Evolutionary conservation across 2,797 vertebrate species (phyloP).

Genomic region (Graptemys geographica): DNA sequence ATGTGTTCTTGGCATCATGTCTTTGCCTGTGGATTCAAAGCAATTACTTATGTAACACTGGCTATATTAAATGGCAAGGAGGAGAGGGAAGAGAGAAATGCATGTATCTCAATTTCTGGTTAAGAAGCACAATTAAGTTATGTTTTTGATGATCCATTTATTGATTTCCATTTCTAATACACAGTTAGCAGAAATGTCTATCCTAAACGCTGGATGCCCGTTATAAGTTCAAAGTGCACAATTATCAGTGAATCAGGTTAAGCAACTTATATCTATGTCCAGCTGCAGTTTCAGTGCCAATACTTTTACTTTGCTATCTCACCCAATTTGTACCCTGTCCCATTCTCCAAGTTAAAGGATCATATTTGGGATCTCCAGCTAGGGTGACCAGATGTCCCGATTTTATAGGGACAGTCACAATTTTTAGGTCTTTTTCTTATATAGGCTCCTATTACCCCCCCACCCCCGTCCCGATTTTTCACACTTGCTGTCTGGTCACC

Average conservation of each 20-base stretch:
- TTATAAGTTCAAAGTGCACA: constrained; percentile 9
- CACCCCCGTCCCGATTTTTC: too few relatives aligned
- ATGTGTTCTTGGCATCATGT: constrained; percentile 75
- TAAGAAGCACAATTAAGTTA: constrained; percentile 63
- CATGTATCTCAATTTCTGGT: constrained; percentile 50
- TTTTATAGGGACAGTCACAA: too few relatives aligned
- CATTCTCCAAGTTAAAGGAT: neutral
- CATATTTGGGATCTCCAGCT: neutral
- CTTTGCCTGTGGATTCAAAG: constrained; percentile 71
- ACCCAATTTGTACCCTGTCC: neutral
- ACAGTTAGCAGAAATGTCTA: rapidly evolving
- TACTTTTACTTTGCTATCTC: neutral
- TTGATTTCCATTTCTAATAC: neutral
- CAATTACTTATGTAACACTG: constrained; percentile 71
- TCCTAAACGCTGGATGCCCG: neutral
- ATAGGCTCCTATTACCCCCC: too few relatives aligned
- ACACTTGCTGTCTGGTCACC: too few relatives aligned
- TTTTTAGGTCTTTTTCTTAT: too few relatives aligned
- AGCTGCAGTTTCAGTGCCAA: neutral
- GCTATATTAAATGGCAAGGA: constrained; percentile 51
- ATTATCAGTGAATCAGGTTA: neutral
- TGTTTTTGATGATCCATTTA: constrained; percentile 47
- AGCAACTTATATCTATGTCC: neutral
- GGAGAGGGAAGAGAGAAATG: neutral
- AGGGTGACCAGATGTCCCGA: too few relatives aligned